Base-by-base conservation (phyloP, 1,140 invertebrate species). In the Drosophila nigromelanica region DNA sequence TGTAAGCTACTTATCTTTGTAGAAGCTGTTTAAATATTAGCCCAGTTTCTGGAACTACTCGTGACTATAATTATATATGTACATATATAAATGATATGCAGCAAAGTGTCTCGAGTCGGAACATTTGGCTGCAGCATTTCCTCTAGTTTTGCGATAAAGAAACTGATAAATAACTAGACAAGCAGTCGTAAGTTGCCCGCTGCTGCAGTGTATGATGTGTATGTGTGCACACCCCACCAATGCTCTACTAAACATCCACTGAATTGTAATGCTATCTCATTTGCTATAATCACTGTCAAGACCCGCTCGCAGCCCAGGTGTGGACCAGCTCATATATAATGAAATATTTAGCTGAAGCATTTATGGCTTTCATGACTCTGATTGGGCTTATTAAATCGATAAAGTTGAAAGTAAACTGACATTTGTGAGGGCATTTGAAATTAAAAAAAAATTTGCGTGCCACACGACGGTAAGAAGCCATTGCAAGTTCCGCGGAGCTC, bases 381-480 rank as follows among this genome's bases (percentile, higher is more conserved):
- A 35, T 35, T 35, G 33, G 60, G 30, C 60, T 81, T 86, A 82
- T 87, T 86, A 68, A 78, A 86, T 86, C 82, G 59, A 86, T 87
- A 86, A 64, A 66, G 68, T 50, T 73, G 59, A 69, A 74, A 78
- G 73, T 45, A 43, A 71, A 39, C 64, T 71, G 66, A 55, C 80
- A 72, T 73, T 76, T 76, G 18, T 12, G n/a, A 37, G 24, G 33
- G 47, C 47, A 61, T 37, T 60, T 40, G 27, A 40, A 73, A 40
- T 33, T 42, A 35, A 35, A 47, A 59, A 55, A 24, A 59, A 52
- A 35, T 47, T 73, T 45, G 62, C 70, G 63, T 73, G 55, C 48
- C 4, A 55, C 39, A 60, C 60, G 43, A 15, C 43, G 43, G 24
- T 45, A 58, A 30, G 64, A 68, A 73, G 71, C 71, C 71, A 69